A percentile compares a stretch with the other conserved stretches of the same genome.
phyloP scores from a whole-genome alignment of 2,888 invertebrate species.

The Andrena bicolor region DNA sequence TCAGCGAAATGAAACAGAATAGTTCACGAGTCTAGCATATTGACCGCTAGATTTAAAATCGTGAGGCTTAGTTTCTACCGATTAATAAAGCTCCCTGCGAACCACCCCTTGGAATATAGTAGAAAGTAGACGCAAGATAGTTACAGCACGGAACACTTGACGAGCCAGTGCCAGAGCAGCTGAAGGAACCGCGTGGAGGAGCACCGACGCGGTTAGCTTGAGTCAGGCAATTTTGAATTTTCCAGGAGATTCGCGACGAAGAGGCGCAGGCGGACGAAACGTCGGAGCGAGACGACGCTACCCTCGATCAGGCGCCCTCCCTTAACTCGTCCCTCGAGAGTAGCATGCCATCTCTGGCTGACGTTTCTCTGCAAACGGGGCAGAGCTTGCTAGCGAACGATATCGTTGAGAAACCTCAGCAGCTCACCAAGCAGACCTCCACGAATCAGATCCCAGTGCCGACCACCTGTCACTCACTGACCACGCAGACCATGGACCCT shows the following conservation, averaged over 20 bases:
- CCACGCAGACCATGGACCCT: constrained; percentile 65
- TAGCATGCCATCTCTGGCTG: constrained; percentile 78
- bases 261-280: constrained; percentile 69
- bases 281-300: constrained; percentile 76
- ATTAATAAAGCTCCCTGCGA: no score
- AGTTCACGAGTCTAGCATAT: not conserved
- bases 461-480: constrained; percentile 73
- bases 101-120: no score
- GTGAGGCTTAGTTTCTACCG: no score
- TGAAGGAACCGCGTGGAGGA: not conserved
- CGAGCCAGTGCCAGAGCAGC: not conserved
- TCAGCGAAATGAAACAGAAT: not conserved
- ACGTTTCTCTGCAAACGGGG: constrained; percentile 83
- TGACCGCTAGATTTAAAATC: not conserved
- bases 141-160: not conserved
- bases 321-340: constrained; percentile 77
- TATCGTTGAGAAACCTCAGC: constrained; percentile 73
- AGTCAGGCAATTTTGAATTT: constrained; percentile 37
- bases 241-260: constrained; percentile 70
- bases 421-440: constrained; percentile 79
- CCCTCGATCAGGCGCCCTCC: constrained; percentile 81
- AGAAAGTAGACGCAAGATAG: not conserved
- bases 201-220: not conserved
- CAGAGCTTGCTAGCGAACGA: constrained; percentile 77
- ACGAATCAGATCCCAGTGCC: constrained; percentile 75